These are phyloP conservation scores for Dicycla oo DNA, from an alignment of 2,888 invertebrate genomes.

Conservation along the genomic window DNA sequence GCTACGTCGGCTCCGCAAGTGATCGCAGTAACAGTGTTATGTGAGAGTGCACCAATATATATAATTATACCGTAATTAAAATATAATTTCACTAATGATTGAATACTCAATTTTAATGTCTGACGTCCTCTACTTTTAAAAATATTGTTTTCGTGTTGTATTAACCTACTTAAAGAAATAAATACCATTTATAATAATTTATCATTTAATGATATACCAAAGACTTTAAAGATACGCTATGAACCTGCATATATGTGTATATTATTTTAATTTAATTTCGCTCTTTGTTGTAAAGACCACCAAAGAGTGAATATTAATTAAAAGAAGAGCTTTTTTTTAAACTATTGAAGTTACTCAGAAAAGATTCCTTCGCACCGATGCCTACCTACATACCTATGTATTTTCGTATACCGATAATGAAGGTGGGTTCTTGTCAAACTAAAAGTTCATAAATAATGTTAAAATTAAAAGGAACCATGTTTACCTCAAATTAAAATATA, in stretches of 20 bases:
- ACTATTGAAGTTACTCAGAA: not conserved
- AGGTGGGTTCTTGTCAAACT: not conserved
- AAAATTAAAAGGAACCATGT: not conserved
- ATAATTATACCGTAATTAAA: not conserved
- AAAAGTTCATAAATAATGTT: not conserved
- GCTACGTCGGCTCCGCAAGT: not conserved
- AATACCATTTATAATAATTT: not conserved
- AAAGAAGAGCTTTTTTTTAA: not conserved
- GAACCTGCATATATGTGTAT: not conserved
- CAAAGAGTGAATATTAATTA: not conserved
- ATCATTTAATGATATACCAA: not conserved
- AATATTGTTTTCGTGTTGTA: not conserved
- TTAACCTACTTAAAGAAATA: not conserved
- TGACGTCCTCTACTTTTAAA: not conserved
- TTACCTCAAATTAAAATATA: conserved; percentile 14
- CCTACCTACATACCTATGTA: too few relatives aligned
- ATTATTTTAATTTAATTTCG: not conserved
- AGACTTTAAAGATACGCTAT: not conserved
- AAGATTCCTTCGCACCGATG: not conserved
- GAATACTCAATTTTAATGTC: not conserved
- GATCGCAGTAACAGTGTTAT: conserved; percentile 5
- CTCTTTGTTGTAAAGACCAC: not conserved
- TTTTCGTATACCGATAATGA: too few relatives aligned
- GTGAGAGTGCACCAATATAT: conserved; percentile 18
- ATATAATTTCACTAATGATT: not conserved